Percentiles rank a stretch among this genome's conserved stretches.
These are phyloP conservation scores for Oriolus oriolus DNA, from an alignment of 2,113 vertebrate genomes.

Conservation along the genomic window DNA sequence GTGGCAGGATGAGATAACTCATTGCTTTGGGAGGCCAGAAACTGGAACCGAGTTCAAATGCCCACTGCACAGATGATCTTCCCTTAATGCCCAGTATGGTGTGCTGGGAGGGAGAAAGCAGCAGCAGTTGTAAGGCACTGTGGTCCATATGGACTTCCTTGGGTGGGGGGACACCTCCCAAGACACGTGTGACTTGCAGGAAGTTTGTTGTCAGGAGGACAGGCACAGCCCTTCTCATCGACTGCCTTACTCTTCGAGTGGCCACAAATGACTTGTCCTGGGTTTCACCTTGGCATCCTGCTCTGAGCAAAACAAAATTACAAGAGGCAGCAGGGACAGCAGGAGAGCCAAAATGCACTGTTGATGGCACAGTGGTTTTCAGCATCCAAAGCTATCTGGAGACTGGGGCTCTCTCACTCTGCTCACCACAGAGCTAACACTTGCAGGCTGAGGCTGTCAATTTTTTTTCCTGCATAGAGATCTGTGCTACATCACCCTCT, in stretches of 20 bases:
- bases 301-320: not conserved
- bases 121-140: not conserved
- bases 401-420: not conserved
- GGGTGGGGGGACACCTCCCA: not conserved
- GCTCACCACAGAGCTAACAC: not conserved
- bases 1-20: not conserved
- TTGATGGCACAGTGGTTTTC: not conserved
- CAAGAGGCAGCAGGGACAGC: not conserved
- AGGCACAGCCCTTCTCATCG: not conserved
- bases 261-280: not conserved
- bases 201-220: not conserved
- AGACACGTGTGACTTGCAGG: not conserved
- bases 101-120: not conserved
- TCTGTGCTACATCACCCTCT: not conserved
- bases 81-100: not conserved
- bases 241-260: not conserved
- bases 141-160: not conserved
- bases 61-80: not conserved
- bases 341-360: not conserved
- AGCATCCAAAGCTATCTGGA: not conserved
- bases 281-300: not conserved
- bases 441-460: not conserved
- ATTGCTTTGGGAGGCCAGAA: not conserved
- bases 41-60: not conserved
- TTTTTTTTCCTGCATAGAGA: not conserved